These are phyloP conservation scores for Panthera leo DNA, from an alignment of 2,113 vertebrate genomes.

Conservation along the genomic window DNA sequence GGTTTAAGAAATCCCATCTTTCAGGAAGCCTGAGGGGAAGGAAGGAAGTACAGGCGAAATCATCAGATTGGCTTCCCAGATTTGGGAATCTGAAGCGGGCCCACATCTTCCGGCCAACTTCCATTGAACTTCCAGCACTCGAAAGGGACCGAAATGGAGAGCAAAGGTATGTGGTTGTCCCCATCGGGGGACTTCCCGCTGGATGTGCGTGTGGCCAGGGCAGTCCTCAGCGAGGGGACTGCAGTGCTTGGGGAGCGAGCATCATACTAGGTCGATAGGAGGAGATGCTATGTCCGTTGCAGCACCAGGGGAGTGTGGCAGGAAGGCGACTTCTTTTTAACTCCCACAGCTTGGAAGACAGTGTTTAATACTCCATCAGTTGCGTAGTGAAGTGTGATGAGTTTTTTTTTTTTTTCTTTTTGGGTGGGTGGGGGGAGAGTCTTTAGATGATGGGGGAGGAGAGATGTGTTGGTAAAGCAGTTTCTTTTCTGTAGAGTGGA, in stretches of 20 bases:
- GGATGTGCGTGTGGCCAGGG: conserved; percentile 66
- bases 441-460: conserved; percentile 73
- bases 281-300: conserved; percentile 82
- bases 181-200: conserved; percentile 51
- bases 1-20: conserved; percentile 82
- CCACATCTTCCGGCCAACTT: conserved; percentile 84
- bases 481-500: conserved; percentile 79
- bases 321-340: conserved; percentile 77
- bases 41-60: conserved; percentile 78
- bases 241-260: conserved; percentile 82
- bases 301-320: conserved; percentile 75
- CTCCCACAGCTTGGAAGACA: conserved; percentile 68
- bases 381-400: conserved; percentile 73
- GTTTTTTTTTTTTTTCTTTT: conserved; percentile 32
- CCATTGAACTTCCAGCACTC: conserved; percentile 83
- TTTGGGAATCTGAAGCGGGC: conserved; percentile 78
- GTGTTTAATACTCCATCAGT: conserved; percentile 64
- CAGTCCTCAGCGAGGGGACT: conserved; percentile 77
- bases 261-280: conserved; percentile 77
- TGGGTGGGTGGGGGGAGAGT: not conserved
- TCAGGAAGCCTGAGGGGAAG: conserved; percentile 81
- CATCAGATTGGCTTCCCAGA: conserved; percentile 77
- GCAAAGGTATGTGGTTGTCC: conserved; percentile 86
- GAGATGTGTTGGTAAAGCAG: conserved; percentile 77
- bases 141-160: conserved; percentile 87